Percentiles rank a stretch among this genome's conserved stretches.
These are phyloP conservation scores for Cylindroiulus punctatus DNA, from an alignment of 2,888 invertebrate genomes.

Conservation along the genomic window DNA sequence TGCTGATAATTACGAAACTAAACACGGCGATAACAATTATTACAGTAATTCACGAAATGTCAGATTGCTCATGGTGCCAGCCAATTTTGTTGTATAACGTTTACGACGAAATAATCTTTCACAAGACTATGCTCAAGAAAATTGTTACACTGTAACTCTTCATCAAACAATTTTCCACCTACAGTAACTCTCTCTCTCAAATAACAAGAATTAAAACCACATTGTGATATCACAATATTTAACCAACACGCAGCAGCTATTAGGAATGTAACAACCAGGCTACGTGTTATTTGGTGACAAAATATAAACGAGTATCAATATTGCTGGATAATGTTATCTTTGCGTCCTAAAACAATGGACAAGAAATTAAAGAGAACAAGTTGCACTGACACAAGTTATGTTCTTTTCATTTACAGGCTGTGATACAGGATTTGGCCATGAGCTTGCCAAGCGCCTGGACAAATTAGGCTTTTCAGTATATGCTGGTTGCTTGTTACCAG, in stretches of 20 bases:
- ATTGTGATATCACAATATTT: neutral
- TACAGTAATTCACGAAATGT: neutral
- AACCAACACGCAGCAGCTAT: too few species aligned
- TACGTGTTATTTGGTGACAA: neutral
- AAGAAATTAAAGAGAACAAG: neutral
- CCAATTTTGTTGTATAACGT: neutral
- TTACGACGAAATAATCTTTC: neutral
- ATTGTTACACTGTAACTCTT: neutral
- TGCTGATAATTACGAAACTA: neutral
- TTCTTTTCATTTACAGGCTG: conserved; percentile 60
- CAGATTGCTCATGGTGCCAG: neutral
- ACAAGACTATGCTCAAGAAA: neutral
- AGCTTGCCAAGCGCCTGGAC: conserved; percentile 63
- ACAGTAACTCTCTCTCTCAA: neutral
- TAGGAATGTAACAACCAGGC: neutral
- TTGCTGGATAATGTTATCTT: neutral
- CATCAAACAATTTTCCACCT: neutral
- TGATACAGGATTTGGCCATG: conserved; percentile 65
- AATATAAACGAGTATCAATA: neutral
- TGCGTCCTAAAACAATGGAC: neutral
- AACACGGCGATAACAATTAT: neutral
- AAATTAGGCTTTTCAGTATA: conserved; percentile 64
- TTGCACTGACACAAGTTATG: neutral
- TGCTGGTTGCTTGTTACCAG: conserved; percentile 65
- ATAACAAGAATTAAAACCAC: neutral